phyloP scores from a whole-genome alignment of 2,888 invertebrate species.

The Julus scanicus region DNA sequence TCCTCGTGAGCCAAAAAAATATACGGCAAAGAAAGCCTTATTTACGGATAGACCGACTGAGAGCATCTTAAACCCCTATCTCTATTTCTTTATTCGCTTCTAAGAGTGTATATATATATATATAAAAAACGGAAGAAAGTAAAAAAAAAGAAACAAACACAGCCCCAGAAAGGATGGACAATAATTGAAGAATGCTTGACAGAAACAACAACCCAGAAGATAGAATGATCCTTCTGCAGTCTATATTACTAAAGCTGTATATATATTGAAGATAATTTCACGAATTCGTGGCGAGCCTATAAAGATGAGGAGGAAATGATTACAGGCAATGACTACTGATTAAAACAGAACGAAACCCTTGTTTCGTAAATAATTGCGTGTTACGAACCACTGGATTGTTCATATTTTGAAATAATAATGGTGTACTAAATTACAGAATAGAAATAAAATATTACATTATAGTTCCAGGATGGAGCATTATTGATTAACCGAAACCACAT shows the following conservation, averaged over 20 bases:
- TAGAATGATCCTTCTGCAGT: not conserved
- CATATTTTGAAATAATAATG: not conserved
- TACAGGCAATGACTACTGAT: not conserved
- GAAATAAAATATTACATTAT: no score
- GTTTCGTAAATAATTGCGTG: not conserved
- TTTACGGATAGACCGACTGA: slow-evolving; percentile 26
- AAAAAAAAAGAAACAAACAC: not conserved
- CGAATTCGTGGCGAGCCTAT: not conserved
- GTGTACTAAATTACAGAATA: no score
- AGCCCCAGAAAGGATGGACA: not conserved
- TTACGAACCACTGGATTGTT: not conserved
- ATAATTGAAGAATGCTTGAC: slow-evolving; percentile 28
- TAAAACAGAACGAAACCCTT: not conserved
- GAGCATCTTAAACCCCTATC: slow-evolving; percentile 33
- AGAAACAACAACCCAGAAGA: slow-evolving; percentile 27
- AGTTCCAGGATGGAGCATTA: no score
- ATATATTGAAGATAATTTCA: slow-evolving; percentile 17
- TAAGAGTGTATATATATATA: not conserved
- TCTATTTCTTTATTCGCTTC: slow-evolving; percentile 14
- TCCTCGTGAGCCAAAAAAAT: not conserved
- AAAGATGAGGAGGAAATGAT: not conserved
- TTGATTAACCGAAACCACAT: no score
- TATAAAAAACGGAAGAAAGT: not conserved
- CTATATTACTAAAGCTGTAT: not conserved
- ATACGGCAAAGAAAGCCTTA: slow-evolving; percentile 12